Conservation (phyloP, 1,140 invertebrate species). For the Cherax quadricarinatus region DNA sequence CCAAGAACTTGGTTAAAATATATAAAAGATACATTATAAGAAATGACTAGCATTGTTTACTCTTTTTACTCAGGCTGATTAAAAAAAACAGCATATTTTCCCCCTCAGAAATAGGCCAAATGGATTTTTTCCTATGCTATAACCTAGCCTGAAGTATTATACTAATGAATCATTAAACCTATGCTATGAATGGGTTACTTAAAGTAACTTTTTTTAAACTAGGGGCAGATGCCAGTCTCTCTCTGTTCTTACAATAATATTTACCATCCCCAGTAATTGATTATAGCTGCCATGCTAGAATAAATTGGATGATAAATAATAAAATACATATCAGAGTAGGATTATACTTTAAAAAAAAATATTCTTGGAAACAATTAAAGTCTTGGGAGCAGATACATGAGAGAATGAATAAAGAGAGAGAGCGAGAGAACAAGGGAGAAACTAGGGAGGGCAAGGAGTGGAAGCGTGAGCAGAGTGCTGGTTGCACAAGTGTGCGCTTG, state of each 20-base stretch:
- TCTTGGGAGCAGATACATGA: too few species aligned
- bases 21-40: too few species aligned
- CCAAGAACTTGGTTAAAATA: background rate
- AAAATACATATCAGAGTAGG: background rate
- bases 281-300: background rate
- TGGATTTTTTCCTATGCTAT: background rate
- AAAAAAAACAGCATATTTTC: background rate
- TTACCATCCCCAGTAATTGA: background rate
- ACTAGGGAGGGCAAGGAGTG: too few species aligned
- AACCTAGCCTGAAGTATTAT: background rate
- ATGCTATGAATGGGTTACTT: background rate
- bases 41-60: too few species aligned
- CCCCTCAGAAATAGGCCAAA: background rate
- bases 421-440: too few species aligned
- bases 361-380: too few species aligned
- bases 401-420: too few species aligned
- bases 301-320: background rate
- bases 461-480: too few species aligned
- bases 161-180: background rate
- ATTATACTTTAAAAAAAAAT: too few species aligned
- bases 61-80: too few species aligned
- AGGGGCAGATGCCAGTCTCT: background rate
- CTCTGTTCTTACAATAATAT: background rate
- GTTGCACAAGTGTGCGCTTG: too few species aligned
- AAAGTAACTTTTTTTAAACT: background rate